Conservation (phyloP, 2,888 invertebrate genomes). For the Ellobium chinense region DNA sequence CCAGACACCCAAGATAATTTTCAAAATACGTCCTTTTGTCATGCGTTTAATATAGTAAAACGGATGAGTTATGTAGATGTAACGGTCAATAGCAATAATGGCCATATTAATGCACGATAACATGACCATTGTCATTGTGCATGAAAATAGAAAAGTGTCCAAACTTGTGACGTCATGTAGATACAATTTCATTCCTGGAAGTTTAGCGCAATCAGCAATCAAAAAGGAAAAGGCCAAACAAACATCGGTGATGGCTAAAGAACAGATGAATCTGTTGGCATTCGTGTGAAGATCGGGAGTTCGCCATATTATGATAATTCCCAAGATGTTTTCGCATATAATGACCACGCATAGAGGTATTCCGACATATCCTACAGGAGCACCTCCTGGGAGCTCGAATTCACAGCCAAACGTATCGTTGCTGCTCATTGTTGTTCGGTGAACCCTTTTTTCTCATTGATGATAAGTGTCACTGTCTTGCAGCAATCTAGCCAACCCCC, state of each 20-base stretch:
- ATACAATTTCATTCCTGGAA: no score
- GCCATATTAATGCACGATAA: background rate
- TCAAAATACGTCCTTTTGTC: background rate
- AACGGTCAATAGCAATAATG: background rate
- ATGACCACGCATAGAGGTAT: background rate
- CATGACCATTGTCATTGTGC: no score
- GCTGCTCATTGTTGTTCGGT: no score
- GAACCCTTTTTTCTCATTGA: no score
- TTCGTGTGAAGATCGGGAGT: background rate
- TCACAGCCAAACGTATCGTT: no score
- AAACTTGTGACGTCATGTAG: no score
- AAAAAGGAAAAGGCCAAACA: background rate
- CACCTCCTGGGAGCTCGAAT: background rate
- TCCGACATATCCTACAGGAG: background rate
- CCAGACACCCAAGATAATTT: background rate
- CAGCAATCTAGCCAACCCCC: no score
- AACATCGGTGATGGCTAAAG: background rate
- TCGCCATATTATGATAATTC: background rate
- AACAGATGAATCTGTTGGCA: background rate
- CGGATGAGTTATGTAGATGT: background rate
- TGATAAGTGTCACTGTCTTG: no score
- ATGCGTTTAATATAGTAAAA: slow-evolving; percentile 2
- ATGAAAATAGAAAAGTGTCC: no score
- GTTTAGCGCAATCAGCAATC: no score
- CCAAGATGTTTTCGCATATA: background rate